A percentile compares a stretch with the other conserved stretches of the same genome.
Evolutionary conservation across 2,113 vertebrate genomes (phyloP).

Genomic region (Chinchilla lanigera): DNA sequence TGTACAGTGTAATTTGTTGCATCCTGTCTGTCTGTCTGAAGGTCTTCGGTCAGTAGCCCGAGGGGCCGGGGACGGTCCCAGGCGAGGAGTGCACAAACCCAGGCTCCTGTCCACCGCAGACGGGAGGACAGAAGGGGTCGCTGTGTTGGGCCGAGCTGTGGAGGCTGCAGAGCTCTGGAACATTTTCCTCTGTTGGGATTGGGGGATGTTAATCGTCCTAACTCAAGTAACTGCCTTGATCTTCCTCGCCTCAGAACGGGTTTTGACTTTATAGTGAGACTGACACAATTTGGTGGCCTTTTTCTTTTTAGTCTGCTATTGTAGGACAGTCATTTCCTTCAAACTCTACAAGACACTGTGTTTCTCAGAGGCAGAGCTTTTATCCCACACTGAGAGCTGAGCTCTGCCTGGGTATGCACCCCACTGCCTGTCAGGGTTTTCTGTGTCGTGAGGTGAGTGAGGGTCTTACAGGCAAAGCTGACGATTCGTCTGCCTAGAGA

Average conservation of each 20-base stretch:
- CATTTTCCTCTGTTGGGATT: background rate
- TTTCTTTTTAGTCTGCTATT: background rate
- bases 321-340: background rate
- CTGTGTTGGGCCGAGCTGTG: background rate
- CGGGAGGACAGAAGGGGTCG: background rate
- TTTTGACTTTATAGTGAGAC: background rate
- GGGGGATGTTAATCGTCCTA: background rate
- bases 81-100: background rate
- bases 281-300: background rate
- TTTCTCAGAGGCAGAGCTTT: background rate
- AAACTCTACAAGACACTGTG: background rate
- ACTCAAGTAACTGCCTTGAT: background rate
- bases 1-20: background rate
- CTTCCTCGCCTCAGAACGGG: background rate
- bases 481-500: background rate
- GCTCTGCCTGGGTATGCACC: background rate
- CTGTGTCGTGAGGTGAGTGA: background rate
- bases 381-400: background rate
- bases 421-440: background rate
- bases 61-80: background rate
- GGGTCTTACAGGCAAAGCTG: background rate
- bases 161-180: background rate
- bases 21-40: background rate
- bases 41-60: background rate
- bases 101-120: background rate